phyloP scores from a whole-genome alignment of 2,113 vertebrate genomes.

The Zapus hudsonius region DNA sequence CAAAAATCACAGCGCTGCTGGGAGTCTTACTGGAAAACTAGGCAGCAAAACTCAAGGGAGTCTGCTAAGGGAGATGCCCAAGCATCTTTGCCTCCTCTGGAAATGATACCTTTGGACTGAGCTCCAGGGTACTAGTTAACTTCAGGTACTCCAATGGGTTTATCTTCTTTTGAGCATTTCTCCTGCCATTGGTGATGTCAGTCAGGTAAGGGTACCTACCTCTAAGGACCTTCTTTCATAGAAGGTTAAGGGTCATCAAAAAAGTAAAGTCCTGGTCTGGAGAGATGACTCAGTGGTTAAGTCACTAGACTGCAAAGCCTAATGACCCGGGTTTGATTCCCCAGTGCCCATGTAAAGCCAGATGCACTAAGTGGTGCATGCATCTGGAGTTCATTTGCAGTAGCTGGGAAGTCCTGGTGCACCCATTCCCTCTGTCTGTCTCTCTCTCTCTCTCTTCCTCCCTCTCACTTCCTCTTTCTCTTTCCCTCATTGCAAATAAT shows the following conservation, averaged over 20 bases:
- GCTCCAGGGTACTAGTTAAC: not conserved
- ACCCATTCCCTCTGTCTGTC: no score
- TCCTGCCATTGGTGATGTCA: not conserved
- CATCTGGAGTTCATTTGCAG: no score
- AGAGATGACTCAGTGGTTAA: no score
- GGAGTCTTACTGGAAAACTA: conserved; percentile 29
- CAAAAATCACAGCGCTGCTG: not conserved
- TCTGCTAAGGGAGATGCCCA: not conserved
- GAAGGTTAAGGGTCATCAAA: not conserved
- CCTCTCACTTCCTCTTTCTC: no score
- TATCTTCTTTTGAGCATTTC: not conserved
- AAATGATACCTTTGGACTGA: not conserved
- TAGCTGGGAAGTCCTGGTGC: no score
- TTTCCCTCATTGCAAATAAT: no score
- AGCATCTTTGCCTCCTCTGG: not conserved
- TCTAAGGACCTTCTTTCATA: not conserved
- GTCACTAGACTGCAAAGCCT: no score
- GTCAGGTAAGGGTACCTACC: not conserved
- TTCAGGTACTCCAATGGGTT: not conserved
- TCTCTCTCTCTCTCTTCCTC: no score
- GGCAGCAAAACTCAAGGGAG: not conserved
- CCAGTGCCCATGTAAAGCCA: no score
- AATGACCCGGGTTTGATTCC: no score
- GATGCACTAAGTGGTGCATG: no score
- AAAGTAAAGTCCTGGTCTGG: not conserved